Evolutionary conservation across 2,113 vertebrate genomes (phyloP).

Genomic region (Laterallus jamaicensis): DNA sequence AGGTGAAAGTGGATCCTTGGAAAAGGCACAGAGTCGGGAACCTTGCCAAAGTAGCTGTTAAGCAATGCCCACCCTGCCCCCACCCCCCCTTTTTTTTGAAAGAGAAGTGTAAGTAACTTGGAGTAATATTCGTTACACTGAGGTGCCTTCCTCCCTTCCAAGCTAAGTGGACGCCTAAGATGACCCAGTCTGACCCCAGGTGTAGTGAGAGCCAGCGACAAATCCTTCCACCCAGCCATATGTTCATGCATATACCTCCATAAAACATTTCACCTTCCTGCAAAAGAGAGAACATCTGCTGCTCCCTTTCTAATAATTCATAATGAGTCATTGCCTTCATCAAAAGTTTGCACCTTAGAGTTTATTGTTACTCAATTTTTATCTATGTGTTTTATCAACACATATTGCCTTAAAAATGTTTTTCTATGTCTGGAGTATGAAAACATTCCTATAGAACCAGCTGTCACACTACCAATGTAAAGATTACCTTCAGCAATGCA

Average conservation of each 20-base stretch:
- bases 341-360: background rate
- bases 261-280: background rate
- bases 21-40: background rate
- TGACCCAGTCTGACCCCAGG: background rate
- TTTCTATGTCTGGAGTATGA: background rate
- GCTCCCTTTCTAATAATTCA: background rate
- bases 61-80: accelerated
- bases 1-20: background rate
- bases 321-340: background rate
- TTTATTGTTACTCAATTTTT: conserved; percentile 2
- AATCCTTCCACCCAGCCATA: background rate
- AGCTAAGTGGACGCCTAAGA: background rate
- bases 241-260: background rate
- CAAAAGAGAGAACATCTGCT: background rate
- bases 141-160: background rate
- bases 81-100: background rate
- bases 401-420: background rate
- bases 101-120: background rate
- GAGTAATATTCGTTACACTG: background rate
- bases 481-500: conserved; percentile 1
- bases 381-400: conserved; percentile 13
- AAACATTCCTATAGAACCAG: background rate
- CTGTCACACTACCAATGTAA: background rate
- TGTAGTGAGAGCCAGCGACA: background rate
- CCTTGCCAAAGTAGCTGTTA: background rate